Evolutionary conservation across 2,888 invertebrate genomes (phyloP), one percentile per base, ranked within the genome.

Genomic region (Callosobruchus maculatus): DNA sequence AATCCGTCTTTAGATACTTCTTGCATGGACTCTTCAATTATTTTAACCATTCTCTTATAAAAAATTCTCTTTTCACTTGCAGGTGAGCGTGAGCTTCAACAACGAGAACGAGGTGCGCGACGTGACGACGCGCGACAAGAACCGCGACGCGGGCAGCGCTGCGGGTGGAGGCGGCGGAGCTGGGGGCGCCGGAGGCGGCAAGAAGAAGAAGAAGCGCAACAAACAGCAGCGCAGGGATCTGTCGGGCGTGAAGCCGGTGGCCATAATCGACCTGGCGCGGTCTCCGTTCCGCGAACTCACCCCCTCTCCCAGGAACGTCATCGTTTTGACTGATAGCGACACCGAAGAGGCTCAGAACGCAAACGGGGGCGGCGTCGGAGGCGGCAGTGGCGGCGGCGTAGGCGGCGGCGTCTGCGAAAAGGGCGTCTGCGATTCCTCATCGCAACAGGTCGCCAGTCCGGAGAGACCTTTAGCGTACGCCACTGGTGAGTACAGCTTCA

Each of bases 201-300:
- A 80, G 71, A 81, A 74, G 77, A 88, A 79, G 85, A 88, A 77
- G 86, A 87, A 78, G 74, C 80, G 81, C 68, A 88, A 85, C 76
- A 86, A 84, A 26, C 86, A 84, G 76, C 87, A 84, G 79, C 80
- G 84, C 81, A 78, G 78, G 72, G 84, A 85, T 71, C 77, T 84
- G 73, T 80, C 84, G 3, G 82, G 84, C 73, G 89, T 91, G 74
- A 94, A 93, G 85, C 95, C 95, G 0, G 93, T 95, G 9, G 95
- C 95, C 21, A 94, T 95, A 74, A 95, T 96, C 80, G 95, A 95
- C 88, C 88, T 95, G 79, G 95, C 95, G 83, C 91, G 94, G 78
- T 95, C 95, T 74, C 96, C 95, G 7, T 95, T 95, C 88, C 92
- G 94, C 83, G 95, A 95, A 84, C 90, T 95, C 76, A 93, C 93